Conservation (phyloP, 1,140 invertebrate genomes). For the Euura saliciscinereae region DNA sequence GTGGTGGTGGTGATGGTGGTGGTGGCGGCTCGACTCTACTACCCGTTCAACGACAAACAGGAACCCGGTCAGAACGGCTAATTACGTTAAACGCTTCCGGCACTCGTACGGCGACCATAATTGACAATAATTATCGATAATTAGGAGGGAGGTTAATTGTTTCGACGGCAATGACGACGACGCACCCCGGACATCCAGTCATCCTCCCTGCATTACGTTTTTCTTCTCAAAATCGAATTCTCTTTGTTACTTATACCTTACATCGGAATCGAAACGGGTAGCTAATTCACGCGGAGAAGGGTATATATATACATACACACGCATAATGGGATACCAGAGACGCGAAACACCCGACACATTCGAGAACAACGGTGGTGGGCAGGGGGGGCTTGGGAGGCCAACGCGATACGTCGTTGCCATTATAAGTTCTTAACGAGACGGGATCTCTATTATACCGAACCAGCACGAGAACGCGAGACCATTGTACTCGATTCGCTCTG, state of each 20-base stretch:
- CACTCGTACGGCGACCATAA: slow-evolving; percentile 2
- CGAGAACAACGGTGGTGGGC: no score
- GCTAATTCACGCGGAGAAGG: no score
- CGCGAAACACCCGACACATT: no score
- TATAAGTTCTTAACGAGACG: neutral
- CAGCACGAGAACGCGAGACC: neutral
- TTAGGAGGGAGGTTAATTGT: neutral
- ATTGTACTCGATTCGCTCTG: no score
- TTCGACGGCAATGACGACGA: neutral
- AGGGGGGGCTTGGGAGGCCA: neutral
- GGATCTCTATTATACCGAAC: neutral
- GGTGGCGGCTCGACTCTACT: neutral
- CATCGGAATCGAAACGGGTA: no score
- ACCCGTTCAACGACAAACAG: slow-evolving; percentile 1
- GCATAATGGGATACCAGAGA: no score
- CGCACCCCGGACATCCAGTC: no score
- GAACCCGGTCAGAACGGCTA: neutral
- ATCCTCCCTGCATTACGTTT: no score
- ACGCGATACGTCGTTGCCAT: neutral
- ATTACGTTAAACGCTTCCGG: slow-evolving; percentile 7
- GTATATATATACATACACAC: no score
- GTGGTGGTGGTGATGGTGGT: no score
- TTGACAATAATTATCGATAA: slow-evolving; percentile 5
- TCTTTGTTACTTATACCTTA: no score
- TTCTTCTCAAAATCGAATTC: no score